Base-by-base conservation (phyloP, 2,797 vertebrate genomes). In the Poecile montanus region DNA sequence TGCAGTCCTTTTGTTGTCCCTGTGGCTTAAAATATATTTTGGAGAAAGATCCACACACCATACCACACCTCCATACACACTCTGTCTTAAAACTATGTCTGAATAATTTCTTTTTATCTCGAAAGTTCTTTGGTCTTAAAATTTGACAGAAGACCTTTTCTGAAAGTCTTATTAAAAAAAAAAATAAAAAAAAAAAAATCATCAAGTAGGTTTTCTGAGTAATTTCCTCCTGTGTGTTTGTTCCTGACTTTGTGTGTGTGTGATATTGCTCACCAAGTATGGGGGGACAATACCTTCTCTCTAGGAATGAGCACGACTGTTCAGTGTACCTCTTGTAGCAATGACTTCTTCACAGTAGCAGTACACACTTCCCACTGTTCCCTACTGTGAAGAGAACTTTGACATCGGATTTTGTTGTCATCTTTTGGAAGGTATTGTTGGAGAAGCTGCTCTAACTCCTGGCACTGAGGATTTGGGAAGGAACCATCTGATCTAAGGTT, bases 11-110 rank as follows among this genome's bases (percentile, higher is more conserved):
- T 7, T 51, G 4, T 21, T 47, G 61, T 70, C 21, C 7, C 12
- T 66, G 5, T 21, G 30, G 18, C 11, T 81, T 56, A 63, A 86
- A 45, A 22, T 62, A 26, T 7, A 26, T n/a, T 60, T 38, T 7
- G 2, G 13, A 44, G 13, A 14, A 73, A 88, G 23, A 40, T 32
- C 5, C 10, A 25, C 1, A 10, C 14, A 16, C 4, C 12, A 6
- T 38, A 9, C 32, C 32, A 12, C 29, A 50, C 6, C 3, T 22
- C 7, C 12, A 4, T 13, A 8, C 10, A 3, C 3, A 4, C 5
- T 3, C 7, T 5, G 5, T 63, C 65, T 61, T 75, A 73, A 83
- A 88, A 42, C 3, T 30, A 3, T 23, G 9, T 75, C 32, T 81
- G 19, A 57, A 50, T 65, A 70, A 72, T 84, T 75, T 45, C 25